Evolutionary conservation across 2,888 invertebrate genomes (phyloP).

Genomic region (Hypercompe scribonia): DNA sequence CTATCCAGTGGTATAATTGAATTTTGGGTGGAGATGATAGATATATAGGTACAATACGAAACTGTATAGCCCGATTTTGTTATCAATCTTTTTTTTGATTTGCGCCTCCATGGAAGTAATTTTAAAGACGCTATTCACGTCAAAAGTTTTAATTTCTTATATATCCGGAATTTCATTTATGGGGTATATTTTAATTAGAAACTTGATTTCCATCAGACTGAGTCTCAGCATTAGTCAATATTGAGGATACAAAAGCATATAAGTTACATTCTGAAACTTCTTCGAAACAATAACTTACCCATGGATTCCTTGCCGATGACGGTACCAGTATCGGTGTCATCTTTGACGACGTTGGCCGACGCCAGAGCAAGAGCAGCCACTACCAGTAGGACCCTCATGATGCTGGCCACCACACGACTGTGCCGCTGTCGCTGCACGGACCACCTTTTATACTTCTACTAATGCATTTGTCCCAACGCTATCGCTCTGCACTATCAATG

Average conservation of each 20-base stretch:
- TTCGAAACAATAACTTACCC: constrained; percentile 59
- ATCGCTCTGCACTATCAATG: constrained; percentile 43
- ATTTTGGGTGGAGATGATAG: too few relatives aligned
- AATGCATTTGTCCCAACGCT: constrained; percentile 24
- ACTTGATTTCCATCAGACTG: not conserved
- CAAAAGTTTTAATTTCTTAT: too few relatives aligned
- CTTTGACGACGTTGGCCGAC: constrained; percentile 71
- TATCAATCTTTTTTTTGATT: too few relatives aligned
- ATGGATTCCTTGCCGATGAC: constrained; percentile 72
- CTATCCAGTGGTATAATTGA: too few relatives aligned
- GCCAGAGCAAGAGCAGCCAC: constrained; percentile 68
- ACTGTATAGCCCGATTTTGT: too few relatives aligned
- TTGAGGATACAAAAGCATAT: not conserved
- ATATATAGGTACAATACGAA: too few relatives aligned
- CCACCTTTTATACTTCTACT: constrained; percentile 66
- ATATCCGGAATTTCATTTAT: not conserved
- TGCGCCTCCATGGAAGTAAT: too few relatives aligned
- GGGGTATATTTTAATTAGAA: not conserved
- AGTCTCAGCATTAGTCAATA: not conserved
- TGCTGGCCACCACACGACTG: constrained; percentile 55
- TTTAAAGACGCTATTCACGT: too few relatives aligned
- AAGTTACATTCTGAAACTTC: not conserved
- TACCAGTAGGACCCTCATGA: constrained; percentile 70
- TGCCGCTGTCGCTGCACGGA: constrained; percentile 32
- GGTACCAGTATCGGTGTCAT: constrained; percentile 60